Base-by-base conservation (phyloP, 2,888 invertebrate species). In the Formica aserva region DNA sequence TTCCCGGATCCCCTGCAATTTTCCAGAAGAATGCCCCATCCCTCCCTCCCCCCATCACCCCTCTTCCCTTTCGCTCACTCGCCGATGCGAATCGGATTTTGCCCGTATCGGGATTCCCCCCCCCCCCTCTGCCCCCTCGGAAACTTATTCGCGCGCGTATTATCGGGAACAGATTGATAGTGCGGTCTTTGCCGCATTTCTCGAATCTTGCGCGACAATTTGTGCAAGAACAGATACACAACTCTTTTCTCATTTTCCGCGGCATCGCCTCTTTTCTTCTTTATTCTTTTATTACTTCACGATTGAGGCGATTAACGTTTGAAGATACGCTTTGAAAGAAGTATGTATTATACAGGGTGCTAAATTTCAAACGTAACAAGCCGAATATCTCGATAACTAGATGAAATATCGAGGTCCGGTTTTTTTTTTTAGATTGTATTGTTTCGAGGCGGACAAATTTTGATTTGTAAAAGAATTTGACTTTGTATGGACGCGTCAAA, bases 1-100 rank as follows among this genome's bases (percentile, higher is more conserved):
- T 78, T 65, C 78, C 29, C 65, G 78, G 62, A 87, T 82, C 87
- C 82, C 67, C 72, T 26, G 60, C 80, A 84, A 87, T 89, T 89
- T 87, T 89, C 87, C 57, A 67, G 62, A 55, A 78, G 63, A 80
- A 26, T 60, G 82, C 77, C 66, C 26, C 74, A 18, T 55, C 3
- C 22, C 15, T 18, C 18, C 0, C 18, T 8, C 35, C n/a, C n/a
- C 3, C 8, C 29, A 0, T 1, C 29, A 1, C 18, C 41, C 60
- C 26, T 18, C 65, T 9, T 1, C 38, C 5, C 18, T 18, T 18
- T 29, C 29, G 67, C 32, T 1, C 38, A 8, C 29, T n/a, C 69
- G 69, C 26, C 78, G 60, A 72, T 60, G 60, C 74, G 78, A 80
- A 80, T 78, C 74, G 74, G 78, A 80, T 80, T 80, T 80, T 13